A percentile compares a stretch with the other conserved stretches of the same genome.
phyloP scores from a whole-genome alignment of 2,797 vertebrate genomes.

The Natrix natrix region DNA sequence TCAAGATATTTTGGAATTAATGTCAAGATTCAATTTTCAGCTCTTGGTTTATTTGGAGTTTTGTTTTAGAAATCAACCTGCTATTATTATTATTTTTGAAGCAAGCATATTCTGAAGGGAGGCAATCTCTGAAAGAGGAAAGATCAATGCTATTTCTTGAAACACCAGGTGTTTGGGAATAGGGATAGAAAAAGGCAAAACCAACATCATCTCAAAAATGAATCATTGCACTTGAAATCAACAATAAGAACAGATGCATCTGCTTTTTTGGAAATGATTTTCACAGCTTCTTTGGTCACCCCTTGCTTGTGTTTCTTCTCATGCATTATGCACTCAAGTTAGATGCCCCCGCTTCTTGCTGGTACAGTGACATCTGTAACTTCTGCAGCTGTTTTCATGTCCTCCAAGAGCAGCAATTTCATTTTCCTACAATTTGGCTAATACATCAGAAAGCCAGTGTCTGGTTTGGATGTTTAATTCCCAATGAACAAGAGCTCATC shows the following conservation, averaged over 20 bases:
- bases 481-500: neutral
- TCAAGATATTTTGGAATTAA: neutral
- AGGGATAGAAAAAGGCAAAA: constrained; percentile 17
- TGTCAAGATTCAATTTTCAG: neutral
- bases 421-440: constrained; percentile 16
- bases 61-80: neutral
- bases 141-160: neutral
- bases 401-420: constrained; percentile 5
- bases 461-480: constrained; percentile 7
- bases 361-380: constrained; percentile 3
- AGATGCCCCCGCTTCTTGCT: neutral
- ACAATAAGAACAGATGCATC: constrained; percentile 16
- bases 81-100: neutral
- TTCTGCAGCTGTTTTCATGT: constrained; percentile 33
- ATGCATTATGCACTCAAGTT: constrained; percentile 33
- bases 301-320: constrained; percentile 9
- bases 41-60: constrained; percentile 18
- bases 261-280: constrained; percentile 35
- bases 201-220: constrained; percentile 38
- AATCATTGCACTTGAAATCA: constrained; percentile 30
- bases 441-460: neutral
- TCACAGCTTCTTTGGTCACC: constrained; percentile 22
- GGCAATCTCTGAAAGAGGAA: neutral
- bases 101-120: neutral
- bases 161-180: constrained; percentile 6